These are phyloP conservation scores for Phodopus roborovskii DNA, from an alignment of 2,113 vertebrate genomes.

Conservation along the genomic window DNA sequence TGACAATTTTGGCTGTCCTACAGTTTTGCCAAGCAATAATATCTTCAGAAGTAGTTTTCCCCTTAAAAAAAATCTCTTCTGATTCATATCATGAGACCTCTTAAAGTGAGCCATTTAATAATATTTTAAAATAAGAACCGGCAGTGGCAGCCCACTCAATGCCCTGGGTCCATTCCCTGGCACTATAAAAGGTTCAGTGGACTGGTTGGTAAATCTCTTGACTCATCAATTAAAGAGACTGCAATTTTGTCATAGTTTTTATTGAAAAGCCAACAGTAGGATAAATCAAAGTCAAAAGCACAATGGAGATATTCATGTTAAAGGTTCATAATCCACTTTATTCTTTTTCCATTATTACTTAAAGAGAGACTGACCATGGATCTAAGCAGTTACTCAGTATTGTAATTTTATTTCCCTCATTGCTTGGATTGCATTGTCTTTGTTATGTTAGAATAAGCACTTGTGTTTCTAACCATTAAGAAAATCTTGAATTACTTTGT, in stretches of 20 bases:
- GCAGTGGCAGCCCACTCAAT: not conserved
- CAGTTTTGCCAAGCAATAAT: slow-evolving; percentile 68
- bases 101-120: slow-evolving; percentile 71
- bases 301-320: not conserved
- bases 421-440: not conserved
- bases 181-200: not conserved
- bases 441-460: slow-evolving; percentile 22
- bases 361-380: slow-evolving; percentile 22
- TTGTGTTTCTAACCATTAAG: slow-evolving; percentile 40
- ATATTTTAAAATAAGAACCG: slow-evolving; percentile 31
- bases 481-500: not conserved
- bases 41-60: slow-evolving; percentile 54
- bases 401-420: not conserved
- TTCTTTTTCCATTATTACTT: slow-evolving; percentile 58
- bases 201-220: slow-evolving; percentile 57
- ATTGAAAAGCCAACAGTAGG: slow-evolving; percentile 11
- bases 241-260: slow-evolving; percentile 39
- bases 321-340: not conserved
- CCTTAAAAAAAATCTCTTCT: slow-evolving; percentile 75
- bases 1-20: slow-evolving; percentile 60
- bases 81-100: slow-evolving; percentile 62
- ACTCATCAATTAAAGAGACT: slow-evolving; percentile 49
- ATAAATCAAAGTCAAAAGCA: not conserved
- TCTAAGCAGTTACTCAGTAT: not conserved
- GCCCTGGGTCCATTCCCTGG: not conserved